These are phyloP conservation scores for Epicauta chinensis DNA, from an alignment of 1,140 invertebrate species.

Conservation along the genomic window DNA sequence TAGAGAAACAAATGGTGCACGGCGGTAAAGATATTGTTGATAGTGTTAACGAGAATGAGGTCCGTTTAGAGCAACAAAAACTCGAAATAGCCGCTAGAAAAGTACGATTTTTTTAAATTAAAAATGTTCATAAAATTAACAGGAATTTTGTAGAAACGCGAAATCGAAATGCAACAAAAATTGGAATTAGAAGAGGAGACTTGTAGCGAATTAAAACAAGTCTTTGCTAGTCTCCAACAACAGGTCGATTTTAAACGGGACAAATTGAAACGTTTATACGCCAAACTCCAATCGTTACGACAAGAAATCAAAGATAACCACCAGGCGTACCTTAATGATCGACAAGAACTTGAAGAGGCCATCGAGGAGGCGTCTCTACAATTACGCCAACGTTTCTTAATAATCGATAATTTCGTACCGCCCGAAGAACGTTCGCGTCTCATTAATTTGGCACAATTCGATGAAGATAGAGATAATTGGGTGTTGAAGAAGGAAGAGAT, in stretches of 20 bases:
- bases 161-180: slow-evolving; percentile 80
- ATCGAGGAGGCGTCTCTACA: slow-evolving; percentile 74
- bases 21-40: slow-evolving; percentile 85
- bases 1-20: slow-evolving; percentile 83
- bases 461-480: slow-evolving; percentile 88
- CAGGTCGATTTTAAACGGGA: slow-evolving; percentile 91
- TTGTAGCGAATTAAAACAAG: slow-evolving; percentile 76
- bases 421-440: slow-evolving; percentile 81
- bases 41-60: slow-evolving; percentile 84
- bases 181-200: slow-evolving; percentile 85
- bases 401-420: slow-evolving; percentile 97
- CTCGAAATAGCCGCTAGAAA: slow-evolving; percentile 81
- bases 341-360: slow-evolving; percentile 75
- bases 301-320: slow-evolving; percentile 41
- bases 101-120: slow-evolving; percentile 45
- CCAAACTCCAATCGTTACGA: slow-evolving; percentile 47
- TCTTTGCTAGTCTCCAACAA: slow-evolving; percentile 80
- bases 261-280: slow-evolving; percentile 64
- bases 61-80: slow-evolving; percentile 70
- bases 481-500: slow-evolving; percentile 39
- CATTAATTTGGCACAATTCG: slow-evolving; percentile 69
- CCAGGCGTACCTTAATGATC: slow-evolving; percentile 43
- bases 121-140: too few species aligned
- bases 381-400: slow-evolving; percentile 74
- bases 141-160: slow-evolving; percentile 45